These are phyloP conservation scores for Epirrita christyi DNA, from an alignment of 2,888 invertebrate genomes.

Conservation along the genomic window DNA sequence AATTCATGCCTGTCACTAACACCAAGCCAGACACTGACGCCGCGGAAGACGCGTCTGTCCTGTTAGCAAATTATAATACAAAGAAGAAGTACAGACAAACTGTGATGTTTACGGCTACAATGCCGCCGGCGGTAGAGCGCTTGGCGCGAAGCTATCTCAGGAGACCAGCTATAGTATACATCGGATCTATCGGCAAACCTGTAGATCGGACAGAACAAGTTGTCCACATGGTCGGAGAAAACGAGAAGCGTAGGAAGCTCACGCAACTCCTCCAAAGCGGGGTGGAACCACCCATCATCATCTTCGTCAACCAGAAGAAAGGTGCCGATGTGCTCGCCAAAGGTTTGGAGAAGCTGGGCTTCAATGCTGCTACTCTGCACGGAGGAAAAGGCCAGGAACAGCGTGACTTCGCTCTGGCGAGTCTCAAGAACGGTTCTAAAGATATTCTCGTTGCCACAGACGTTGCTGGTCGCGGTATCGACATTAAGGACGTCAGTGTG, in stretches of 20 bases:
- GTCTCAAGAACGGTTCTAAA: constrained; percentile 97
- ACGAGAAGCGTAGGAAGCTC: constrained; percentile 98
- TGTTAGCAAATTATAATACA: constrained; percentile 96
- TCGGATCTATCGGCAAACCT: constrained; percentile 98
- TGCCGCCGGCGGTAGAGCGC: constrained; percentile 99
- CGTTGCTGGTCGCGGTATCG: constrained; percentile 99
- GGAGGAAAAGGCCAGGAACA: constrained; percentile 99
- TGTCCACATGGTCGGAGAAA: constrained; percentile 97
- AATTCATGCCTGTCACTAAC: constrained; percentile 99
- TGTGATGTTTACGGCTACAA: constrained; percentile 99
- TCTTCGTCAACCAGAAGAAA: constrained; percentile 99
- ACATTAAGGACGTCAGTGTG: constrained; percentile 99
- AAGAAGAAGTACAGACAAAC: constrained; percentile 99
- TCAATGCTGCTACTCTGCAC: constrained; percentile 98
- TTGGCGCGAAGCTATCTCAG: constrained; percentile 97
- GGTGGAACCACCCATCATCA: constrained; percentile 98
- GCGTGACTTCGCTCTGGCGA: constrained; percentile 98
- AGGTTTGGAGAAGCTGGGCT: constrained; percentile 97
- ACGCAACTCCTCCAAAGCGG: constrained; percentile 95
- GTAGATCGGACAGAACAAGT: constrained; percentile 99
- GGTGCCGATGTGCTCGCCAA: constrained; percentile 99
- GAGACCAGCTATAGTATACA: constrained; percentile 98
- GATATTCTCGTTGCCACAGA: constrained; percentile 99
- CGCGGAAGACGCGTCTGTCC: constrained; percentile 96
- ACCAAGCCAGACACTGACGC: constrained; percentile 99